Evolutionary conservation across 92 coral and sea anemone species (phyloP).

Genomic region (Parazoanthus swiftii): DNA sequence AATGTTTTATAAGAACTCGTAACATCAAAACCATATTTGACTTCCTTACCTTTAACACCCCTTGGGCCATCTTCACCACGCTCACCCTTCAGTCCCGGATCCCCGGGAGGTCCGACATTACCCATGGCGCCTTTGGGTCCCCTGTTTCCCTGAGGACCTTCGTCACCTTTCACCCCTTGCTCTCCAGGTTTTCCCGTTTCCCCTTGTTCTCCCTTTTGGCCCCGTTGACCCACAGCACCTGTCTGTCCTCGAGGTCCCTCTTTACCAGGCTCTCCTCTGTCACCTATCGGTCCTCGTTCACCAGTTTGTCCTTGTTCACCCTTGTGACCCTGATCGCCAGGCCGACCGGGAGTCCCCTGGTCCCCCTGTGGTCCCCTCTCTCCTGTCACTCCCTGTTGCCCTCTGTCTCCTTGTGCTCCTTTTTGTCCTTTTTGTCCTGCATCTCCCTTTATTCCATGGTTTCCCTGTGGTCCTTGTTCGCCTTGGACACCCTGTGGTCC

Average conservation of each 20-base stretch:
- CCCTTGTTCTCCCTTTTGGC: constrained; percentile 15
- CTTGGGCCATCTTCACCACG: not conserved
- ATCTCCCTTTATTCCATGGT: not conserved
- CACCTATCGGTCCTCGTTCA: constrained; percentile 32
- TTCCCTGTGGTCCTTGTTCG: not conserved
- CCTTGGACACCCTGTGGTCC: constrained; percentile 2
- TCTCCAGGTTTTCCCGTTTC: not conserved
- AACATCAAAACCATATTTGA: not conserved
- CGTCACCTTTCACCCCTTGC: not conserved
- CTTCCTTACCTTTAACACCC: constrained; percentile 1
- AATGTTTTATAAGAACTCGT: not conserved
- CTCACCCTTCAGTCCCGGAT: constrained; percentile 3
- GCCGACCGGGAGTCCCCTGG: not conserved
- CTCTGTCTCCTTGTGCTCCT: constrained; percentile 13
- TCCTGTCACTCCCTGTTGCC: not conserved
- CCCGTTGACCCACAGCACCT: not conserved
- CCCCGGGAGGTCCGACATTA: not conserved
- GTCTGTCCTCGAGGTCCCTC: not conserved
- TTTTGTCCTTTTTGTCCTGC: not conserved
- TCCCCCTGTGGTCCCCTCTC: not conserved
- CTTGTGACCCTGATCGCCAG: not conserved
- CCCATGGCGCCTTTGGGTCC: constrained; percentile 1
- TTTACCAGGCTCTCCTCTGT: constrained; percentile 28
- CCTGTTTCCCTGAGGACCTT: constrained; percentile 16
- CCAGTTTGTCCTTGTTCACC: constrained; percentile 23